Evolutionary conservation across 2,797 vertebrate genomes (phyloP).

Genomic region (Zenarchopterus dispar): DNA sequence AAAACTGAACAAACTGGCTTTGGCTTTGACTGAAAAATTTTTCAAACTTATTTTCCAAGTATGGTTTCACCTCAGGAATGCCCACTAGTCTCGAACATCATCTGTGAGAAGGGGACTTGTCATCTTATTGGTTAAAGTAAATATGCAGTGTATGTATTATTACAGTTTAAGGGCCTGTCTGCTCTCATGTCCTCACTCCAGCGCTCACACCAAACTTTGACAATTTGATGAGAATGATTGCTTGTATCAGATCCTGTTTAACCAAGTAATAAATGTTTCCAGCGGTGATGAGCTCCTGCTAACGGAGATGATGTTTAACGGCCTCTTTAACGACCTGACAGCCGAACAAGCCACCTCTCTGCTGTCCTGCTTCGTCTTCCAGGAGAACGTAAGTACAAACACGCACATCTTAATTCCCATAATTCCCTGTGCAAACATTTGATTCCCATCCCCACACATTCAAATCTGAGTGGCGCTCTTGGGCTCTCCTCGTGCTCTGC

Average conservation of each 20-base stretch:
- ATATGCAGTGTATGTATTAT: background rate
- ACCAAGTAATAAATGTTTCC: slow-evolving; percentile 42
- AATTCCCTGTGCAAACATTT: slow-evolving; percentile 28
- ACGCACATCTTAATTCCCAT: slow-evolving; percentile 10
- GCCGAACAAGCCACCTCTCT: slow-evolving; percentile 93
- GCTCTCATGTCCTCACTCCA: rapidly evolving
- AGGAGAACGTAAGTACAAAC: slow-evolving; percentile 90
- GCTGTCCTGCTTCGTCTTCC: slow-evolving; percentile 98
- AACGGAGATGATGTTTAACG: slow-evolving; percentile 98
- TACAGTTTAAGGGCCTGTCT: background rate
- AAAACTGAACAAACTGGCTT: no score
- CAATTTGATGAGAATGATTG: background rate
- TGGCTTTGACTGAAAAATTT: background rate
- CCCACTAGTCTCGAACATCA: no score
- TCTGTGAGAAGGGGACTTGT: background rate
- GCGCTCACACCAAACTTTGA: background rate
- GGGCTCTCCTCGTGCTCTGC: slow-evolving; percentile 3
- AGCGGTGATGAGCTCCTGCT: slow-evolving; percentile 96
- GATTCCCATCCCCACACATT: slow-evolving; percentile 28
- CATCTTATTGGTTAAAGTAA: background rate
- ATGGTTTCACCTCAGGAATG: background rate
- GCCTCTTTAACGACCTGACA: slow-evolving; percentile 95
- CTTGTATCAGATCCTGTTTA: background rate
- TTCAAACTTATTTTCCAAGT: background rate
- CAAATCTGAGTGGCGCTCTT: slow-evolving; percentile 17